Conservation (phyloP, 2,888 invertebrate genomes). For the Aphodius granarius region DNA sequence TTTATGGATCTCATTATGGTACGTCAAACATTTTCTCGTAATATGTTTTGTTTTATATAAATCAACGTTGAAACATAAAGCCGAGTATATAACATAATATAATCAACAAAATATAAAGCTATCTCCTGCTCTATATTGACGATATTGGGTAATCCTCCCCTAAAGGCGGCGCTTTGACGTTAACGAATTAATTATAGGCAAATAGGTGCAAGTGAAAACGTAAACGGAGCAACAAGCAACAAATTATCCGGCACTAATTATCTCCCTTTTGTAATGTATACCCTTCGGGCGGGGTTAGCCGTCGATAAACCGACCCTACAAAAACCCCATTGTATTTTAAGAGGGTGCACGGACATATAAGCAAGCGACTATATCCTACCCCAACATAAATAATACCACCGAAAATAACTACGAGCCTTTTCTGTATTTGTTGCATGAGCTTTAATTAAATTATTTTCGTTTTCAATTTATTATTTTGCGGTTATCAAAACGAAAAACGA, state of each 20-base stretch:
- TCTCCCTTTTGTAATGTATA: background rate
- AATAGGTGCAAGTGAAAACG: background rate
- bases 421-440: background rate
- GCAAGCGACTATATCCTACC: background rate
- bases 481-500: background rate
- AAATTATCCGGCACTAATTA: background rate
- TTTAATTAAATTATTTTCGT: background rate
- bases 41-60: background rate
- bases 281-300: background rate
- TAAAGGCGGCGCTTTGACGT: background rate
- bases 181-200: background rate
- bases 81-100: too few relatives aligned
- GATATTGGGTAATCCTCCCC: background rate
- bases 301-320: background rate
- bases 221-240: background rate
- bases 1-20: background rate
- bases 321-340: background rate
- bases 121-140: background rate
- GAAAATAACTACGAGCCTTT: background rate
- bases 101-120: background rate
- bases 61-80: too few relatives aligned
- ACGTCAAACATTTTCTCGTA: too few relatives aligned
- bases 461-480: background rate
- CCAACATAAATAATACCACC: background rate
- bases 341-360: background rate